A percentile compares a stretch with the other conserved stretches of the same genome.
Conservation (phyloP, 2,888 invertebrate genomes). For the Ethmia dodecea region DNA sequence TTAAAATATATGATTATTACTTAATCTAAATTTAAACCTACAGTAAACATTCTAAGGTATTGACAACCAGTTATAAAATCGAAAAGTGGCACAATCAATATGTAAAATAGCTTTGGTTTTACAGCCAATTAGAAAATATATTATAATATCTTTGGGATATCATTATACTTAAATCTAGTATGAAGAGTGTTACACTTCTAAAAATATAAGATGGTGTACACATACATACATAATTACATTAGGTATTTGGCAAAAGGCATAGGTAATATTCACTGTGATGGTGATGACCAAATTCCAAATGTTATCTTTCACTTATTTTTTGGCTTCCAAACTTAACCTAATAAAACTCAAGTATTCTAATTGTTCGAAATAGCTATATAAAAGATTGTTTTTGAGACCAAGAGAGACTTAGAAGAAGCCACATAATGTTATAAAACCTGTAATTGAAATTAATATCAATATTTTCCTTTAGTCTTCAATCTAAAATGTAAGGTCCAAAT, state of each 20-base stretch:
- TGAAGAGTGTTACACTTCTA: no score
- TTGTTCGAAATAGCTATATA: slow-evolving; percentile 52
- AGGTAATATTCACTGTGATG: no score
- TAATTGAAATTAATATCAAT: no score
- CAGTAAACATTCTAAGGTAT: slow-evolving; percentile 50
- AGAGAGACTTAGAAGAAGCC: no score
- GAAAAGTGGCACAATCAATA: slow-evolving; percentile 60
- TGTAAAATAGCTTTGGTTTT: slow-evolving; percentile 58
- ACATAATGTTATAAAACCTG: no score
- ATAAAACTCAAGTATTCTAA: slow-evolving; percentile 28
- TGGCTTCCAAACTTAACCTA: neutral
- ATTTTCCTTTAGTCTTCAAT: no score
- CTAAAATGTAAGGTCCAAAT: no score
- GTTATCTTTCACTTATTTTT: no score
- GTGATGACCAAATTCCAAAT: no score
- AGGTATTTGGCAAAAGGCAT: no score
- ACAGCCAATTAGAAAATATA: slow-evolving; percentile 51
- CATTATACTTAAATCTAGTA: neutral
- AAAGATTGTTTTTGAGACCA: slow-evolving; percentile 44
- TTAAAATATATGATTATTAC: slow-evolving; percentile 55
- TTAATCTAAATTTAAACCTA: slow-evolving; percentile 50
- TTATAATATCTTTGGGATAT: slow-evolving; percentile 31
- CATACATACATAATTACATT: no score
- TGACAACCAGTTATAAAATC: slow-evolving; percentile 56
- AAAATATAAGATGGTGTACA: no score